Evolutionary conservation across 2,888 invertebrate species (phyloP), one percentile per base, ranked within the genome.

Genomic region (Netelia virgata): DNA sequence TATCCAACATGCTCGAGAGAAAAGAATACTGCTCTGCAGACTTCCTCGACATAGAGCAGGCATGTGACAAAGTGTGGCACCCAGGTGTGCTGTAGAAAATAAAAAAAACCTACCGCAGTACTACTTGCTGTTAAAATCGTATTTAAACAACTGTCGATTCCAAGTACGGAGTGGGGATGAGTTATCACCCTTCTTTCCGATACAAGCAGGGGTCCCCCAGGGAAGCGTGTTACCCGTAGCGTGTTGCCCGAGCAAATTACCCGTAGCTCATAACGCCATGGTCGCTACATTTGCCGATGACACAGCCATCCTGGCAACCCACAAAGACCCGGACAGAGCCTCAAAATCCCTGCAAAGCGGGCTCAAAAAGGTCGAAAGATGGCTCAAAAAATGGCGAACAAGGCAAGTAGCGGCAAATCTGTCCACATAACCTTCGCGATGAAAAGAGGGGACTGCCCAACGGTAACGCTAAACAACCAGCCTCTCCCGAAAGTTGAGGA

Each of bases 171-270:
- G n/a, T n/a, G n/a, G n/a, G n/a, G n/a, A n/a, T n/a, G n/a, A n/a
- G n/a, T n/a, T n/a, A n/a, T n/a, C n/a, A n/a, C n/a, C n/a, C n/a
- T n/a, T n/a, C n/a, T n/a, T n/a, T n/a, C n/a, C n/a, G n/a, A n/a
- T n/a, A n/a, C n/a, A n/a, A n/a, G n/a, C 82, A 11, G 82, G 75
- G 23, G 85, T 87, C 0, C 80, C 82, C n/a, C 88, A 89, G 63
- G 89, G 88, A 1, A 89, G 88, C 63, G 83, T 87, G 0, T 83
- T n/a, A n/a, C n/a, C n/a, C n/a, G n/a, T n/a, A n/a, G n/a, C n/a
- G n/a, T n/a, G n/a, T n/a, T n/a, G n/a, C n/a, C n/a, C n/a, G n/a
- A n/a, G n/a, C n/a, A n/a, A n/a, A n/a, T 74, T 87, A 16, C 87
- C 87, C 11, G 83, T 83, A 63, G 87, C 88, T 88, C 63, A 80